Percentiles rank a stretch among this genome's conserved stretches.
Conservation (phyloP, 2,797 vertebrate species). For the Potorous gilbertii region DNA sequence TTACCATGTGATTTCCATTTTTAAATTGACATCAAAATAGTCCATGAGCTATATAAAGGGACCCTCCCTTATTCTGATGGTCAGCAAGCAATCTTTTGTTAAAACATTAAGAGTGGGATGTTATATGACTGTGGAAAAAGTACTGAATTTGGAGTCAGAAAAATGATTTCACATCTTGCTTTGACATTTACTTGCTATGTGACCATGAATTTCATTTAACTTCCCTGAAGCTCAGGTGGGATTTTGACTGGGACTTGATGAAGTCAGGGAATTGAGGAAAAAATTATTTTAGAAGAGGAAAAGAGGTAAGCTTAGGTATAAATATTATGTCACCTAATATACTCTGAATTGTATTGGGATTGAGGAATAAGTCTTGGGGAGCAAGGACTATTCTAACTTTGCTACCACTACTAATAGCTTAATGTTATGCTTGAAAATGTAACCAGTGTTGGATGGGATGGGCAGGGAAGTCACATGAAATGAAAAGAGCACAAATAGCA, state of each 20-base stretch:
- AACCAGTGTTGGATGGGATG: not conserved
- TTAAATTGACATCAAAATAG: not conserved
- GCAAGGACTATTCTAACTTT: not conserved
- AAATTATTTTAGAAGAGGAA: not conserved
- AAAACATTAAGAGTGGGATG: not conserved
- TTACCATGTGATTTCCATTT: not conserved
- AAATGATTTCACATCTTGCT: not conserved
- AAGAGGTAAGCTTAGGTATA: not conserved
- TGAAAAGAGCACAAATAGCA: not conserved
- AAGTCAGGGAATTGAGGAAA: not conserved
- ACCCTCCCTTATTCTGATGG: not conserved
- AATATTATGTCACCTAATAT: too few relatives aligned
- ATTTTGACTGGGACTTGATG: not conserved
- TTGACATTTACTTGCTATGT: too few relatives aligned
- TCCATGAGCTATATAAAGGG: not conserved
- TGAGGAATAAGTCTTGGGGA: not conserved
- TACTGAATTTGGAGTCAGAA: not conserved
- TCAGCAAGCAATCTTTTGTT: not conserved
- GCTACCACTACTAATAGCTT: not conserved
- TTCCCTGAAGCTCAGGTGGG: too few relatives aligned
- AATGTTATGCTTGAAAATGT: not conserved
- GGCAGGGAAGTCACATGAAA: not conserved
- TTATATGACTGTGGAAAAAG: not conserved
- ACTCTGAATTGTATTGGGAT: too few relatives aligned
- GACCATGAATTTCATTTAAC: too few relatives aligned